Percentiles rank a stretch among this genome's conserved stretches.
Conservation (phyloP, 2,797 vertebrate genomes). For the Manis crassicaudata region DNA sequence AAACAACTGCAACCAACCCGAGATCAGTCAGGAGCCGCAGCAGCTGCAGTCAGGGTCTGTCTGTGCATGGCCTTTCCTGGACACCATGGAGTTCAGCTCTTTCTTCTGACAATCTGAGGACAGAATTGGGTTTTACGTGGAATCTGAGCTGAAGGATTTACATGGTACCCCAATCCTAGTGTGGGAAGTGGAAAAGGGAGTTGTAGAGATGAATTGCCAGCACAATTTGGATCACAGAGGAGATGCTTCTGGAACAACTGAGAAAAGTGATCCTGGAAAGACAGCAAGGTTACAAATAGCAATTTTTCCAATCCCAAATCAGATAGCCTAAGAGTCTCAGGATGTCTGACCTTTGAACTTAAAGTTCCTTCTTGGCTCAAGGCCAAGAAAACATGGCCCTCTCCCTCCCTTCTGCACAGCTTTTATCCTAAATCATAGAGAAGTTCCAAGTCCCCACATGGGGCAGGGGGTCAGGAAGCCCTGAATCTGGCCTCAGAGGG, state of each 20-base stretch:
- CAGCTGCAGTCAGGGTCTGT: not conserved
- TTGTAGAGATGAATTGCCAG: not conserved
- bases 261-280: not conserved
- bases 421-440: not conserved
- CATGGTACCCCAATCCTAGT: not conserved
- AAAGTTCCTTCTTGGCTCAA: not conserved
- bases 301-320: not conserved
- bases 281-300: not conserved
- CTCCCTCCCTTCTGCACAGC: not conserved
- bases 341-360: not conserved
- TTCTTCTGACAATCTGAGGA: not conserved
- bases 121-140: not conserved
- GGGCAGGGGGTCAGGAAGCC: not conserved
- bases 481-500: not conserved
- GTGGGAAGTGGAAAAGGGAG: not conserved
- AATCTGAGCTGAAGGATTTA: not conserved
- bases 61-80: rapidly evolving
- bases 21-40: not conserved
- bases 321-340: not conserved
- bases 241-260: not conserved
- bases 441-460: not conserved
- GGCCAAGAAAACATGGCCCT: not conserved
- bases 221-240: not conserved
- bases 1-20: not conserved
- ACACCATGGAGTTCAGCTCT: not conserved